These are phyloP conservation scores for Callorhinus ursinus DNA, from an alignment of 2,113 vertebrate species.

Conservation along the genomic window DNA sequence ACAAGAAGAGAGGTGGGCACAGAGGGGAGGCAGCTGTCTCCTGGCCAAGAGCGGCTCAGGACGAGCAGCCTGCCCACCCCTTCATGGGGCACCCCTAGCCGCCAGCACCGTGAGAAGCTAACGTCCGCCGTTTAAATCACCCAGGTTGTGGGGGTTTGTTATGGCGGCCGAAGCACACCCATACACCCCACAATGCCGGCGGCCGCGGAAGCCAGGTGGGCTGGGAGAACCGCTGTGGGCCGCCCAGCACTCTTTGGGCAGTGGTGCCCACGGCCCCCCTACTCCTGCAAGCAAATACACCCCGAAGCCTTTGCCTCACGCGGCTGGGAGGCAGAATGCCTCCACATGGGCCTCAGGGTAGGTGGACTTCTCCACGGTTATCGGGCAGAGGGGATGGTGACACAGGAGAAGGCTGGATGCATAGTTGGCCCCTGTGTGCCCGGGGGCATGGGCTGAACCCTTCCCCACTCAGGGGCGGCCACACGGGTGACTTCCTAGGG, in stretches of 20 bases:
- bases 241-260: too few species aligned
- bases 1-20: neutral
- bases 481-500: too few species aligned
- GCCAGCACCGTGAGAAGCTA: fast-evolving
- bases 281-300: neutral
- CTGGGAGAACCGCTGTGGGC: neutral
- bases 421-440: neutral
- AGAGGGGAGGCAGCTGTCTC: too few species aligned
- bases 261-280: neutral
- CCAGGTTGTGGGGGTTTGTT: too few species aligned
- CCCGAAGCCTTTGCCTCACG: neutral
- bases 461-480: neutral
- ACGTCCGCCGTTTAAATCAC: neutral
- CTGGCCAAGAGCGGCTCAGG: too few species aligned
- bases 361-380: neutral
- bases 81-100: too few species aligned
- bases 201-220: too few species aligned
- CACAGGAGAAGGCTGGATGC: neutral
- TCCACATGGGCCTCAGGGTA: neutral
- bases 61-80: too few species aligned
- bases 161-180: neutral
- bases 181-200: too few species aligned
- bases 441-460: neutral
- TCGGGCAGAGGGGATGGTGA: neutral
- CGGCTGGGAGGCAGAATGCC: neutral